A percentile compares a stretch with the other conserved stretches of the same genome.
phyloP scores from a whole-genome alignment of 2,888 invertebrate genomes.

The Eurytoma californica region DNA sequence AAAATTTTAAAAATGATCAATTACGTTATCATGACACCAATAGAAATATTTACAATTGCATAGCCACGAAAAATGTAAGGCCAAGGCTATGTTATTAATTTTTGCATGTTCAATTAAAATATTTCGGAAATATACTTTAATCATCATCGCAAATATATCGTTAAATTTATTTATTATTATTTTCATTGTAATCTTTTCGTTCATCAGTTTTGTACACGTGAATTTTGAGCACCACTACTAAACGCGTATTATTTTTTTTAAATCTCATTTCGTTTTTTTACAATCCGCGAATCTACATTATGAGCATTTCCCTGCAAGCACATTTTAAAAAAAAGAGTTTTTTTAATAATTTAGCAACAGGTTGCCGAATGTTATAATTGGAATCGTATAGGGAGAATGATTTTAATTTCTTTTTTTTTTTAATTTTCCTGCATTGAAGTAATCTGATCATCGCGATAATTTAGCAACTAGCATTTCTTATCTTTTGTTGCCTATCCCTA shows the following conservation, averaged over 20 bases:
- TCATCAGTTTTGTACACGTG: constrained; percentile 66
- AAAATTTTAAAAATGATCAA: constrained; percentile 27
- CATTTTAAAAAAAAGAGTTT: neutral
- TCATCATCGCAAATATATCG: constrained; percentile 34
- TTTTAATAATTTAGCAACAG: neutral
- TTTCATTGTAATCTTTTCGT: constrained; percentile 50
- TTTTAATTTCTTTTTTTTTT: neutral
- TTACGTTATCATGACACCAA: constrained; percentile 1
- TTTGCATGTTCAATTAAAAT: constrained; percentile 40
- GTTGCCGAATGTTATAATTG: too few relatives aligned
- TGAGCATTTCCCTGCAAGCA: neutral
- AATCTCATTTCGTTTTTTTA: constrained; percentile 8
- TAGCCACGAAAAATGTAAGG: constrained; percentile 47
- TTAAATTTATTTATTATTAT: constrained; percentile 54
- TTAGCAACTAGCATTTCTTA: neutral
- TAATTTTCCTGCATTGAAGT: neutral
- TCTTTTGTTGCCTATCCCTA: constrained; percentile 1
- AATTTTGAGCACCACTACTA: constrained; percentile 68
- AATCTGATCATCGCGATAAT: constrained; percentile 19
- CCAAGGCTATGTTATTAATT: constrained; percentile 49
- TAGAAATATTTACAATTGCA: constrained; percentile 47
- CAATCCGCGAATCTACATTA: constrained; percentile 25
- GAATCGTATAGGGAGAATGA: too few relatives aligned
- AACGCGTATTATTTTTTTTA: constrained; percentile 59
- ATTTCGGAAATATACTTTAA: constrained; percentile 40